Evolutionary conservation across 2,113 vertebrate species (phyloP).

Genomic region (Phyllostomus discolor): DNA sequence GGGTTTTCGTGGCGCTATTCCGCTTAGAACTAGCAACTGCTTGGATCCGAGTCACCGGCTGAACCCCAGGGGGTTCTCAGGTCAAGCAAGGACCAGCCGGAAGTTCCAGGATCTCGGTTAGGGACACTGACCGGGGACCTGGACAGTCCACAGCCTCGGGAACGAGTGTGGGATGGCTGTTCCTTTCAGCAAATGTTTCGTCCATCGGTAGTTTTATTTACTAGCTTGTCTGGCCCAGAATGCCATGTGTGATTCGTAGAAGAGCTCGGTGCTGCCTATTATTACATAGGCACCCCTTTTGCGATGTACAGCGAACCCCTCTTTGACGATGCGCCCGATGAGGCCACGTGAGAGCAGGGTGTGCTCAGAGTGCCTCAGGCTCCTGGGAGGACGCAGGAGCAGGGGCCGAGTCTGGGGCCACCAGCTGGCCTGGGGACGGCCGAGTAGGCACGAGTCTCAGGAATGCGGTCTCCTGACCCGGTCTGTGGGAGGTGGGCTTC

Average conservation of each 20-base stretch:
- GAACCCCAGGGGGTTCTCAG: no score
- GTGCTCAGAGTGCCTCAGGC: not conserved
- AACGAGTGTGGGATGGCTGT: not conserved
- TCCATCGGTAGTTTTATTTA: constrained; percentile 28
- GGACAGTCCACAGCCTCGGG: not conserved
- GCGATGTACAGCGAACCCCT: not conserved
- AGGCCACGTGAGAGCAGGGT: not conserved
- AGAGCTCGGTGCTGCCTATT: not conserved
- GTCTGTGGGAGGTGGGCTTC: not conserved
- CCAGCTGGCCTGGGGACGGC: not conserved
- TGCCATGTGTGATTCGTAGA: not conserved
- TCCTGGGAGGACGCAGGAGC: accelerated
- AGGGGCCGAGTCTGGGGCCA: not conserved
- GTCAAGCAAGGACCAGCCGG: no score
- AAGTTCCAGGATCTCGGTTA: not conserved
- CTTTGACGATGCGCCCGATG: not conserved
- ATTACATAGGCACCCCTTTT: not conserved
- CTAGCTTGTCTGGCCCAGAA: not conserved
- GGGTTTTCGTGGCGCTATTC: no score
- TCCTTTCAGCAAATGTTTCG: not conserved
- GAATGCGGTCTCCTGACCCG: accelerated
- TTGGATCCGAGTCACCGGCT: no score
- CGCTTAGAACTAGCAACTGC: no score
- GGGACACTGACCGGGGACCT: not conserved
- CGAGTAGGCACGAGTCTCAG: accelerated